Evolutionary conservation across 2,888 invertebrate genomes (phyloP).

Genomic region (Pasiphila rectangulata): DNA sequence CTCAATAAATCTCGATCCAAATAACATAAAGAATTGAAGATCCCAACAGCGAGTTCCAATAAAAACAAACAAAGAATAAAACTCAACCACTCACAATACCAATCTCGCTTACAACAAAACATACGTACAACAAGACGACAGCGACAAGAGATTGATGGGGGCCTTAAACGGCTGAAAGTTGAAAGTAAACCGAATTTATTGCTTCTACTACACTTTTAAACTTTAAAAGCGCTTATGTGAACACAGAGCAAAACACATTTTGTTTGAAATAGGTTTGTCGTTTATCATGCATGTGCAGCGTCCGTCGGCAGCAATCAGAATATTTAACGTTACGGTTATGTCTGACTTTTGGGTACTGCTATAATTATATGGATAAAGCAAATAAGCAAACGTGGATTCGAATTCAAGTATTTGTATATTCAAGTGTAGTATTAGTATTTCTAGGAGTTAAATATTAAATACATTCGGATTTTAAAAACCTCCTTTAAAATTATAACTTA

Average conservation of each 20-base stretch:
- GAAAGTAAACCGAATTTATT: conserved; percentile 48
- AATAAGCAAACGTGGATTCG: neutral
- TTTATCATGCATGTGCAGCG: conserved; percentile 6
- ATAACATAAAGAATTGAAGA: too few relatives aligned
- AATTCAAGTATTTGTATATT: too few relatives aligned
- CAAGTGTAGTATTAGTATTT: too few relatives aligned
- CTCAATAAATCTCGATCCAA: too few relatives aligned
- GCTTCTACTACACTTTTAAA: conserved; percentile 24
- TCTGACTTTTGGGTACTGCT: neutral
- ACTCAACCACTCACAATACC: neutral
- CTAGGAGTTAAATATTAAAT: too few relatives aligned
- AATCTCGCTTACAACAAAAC: conserved; percentile 12
- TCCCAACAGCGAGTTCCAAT: neutral
- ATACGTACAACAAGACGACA: conserved; percentile 37
- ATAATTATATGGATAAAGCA: neutral
- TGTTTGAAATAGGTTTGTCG: conserved; percentile 7
- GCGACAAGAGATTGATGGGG: conserved; percentile 59
- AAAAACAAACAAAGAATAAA: neutral
- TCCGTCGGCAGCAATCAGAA: neutral
- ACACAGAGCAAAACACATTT: conserved; percentile 12
- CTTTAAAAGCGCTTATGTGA: conserved; percentile 23
- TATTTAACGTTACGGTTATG: neutral
- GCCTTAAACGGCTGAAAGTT: conserved; percentile 35
- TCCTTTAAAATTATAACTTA: too few relatives aligned
- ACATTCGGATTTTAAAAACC: too few relatives aligned